Evolutionary conservation across 2,888 invertebrate genomes (phyloP).

Genomic region (Capitulum mitella): DNA sequence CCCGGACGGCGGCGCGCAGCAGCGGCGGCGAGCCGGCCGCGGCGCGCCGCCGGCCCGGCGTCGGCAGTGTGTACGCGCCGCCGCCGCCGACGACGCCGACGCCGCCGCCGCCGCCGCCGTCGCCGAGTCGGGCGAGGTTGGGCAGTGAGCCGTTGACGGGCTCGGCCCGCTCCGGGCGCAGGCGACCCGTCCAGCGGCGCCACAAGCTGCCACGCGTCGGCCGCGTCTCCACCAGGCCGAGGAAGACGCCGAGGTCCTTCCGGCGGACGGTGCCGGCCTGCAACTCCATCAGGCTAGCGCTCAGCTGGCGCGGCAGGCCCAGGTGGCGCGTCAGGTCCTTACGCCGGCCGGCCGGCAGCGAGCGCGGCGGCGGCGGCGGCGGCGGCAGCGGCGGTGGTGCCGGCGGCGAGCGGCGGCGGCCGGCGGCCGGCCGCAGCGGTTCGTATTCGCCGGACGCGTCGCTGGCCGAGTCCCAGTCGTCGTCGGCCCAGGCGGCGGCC

Average conservation of each 20-base stretch:
- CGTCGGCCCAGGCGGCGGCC: neutral
- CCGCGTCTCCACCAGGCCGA: neutral
- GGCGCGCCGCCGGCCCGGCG: neutral
- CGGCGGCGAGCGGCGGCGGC: neutral
- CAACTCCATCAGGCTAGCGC: neutral
- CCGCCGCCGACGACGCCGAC: neutral
- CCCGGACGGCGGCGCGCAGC: neutral
- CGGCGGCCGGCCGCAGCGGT: neutral
- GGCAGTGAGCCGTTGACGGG: neutral
- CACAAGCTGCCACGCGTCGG: neutral
- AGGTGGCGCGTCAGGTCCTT: conserved; percentile 1
- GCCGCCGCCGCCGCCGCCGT: neutral
- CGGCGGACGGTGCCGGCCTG: neutral
- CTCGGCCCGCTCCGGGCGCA: neutral
- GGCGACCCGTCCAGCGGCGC: neutral
- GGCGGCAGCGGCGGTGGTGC: neutral
- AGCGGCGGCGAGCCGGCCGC: neutral
- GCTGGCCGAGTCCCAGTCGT: neutral
- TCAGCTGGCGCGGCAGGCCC: neutral
- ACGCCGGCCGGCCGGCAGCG: neutral
- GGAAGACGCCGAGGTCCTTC: neutral
- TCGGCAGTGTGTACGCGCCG: neutral
- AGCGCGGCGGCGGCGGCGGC: neutral
- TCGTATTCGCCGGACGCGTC: conserved; percentile 6
- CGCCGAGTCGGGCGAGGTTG: neutral